phyloP scores from a whole-genome alignment of 2,113 vertebrate species.

The Labrus mixtus region DNA sequence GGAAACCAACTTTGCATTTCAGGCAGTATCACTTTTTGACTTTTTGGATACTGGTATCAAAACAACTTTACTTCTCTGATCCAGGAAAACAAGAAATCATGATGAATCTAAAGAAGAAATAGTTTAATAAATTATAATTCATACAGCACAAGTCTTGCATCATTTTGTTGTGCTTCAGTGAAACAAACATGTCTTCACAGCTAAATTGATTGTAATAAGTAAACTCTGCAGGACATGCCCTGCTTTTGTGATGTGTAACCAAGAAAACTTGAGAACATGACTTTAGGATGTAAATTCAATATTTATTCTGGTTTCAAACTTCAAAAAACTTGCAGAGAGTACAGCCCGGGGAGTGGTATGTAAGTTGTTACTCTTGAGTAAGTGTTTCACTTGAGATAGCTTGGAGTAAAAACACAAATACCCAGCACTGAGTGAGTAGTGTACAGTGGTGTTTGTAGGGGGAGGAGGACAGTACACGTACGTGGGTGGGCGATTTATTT shows the following conservation, averaged over 20 bases:
- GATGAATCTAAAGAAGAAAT: not conserved
- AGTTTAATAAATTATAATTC: no score
- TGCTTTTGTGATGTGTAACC: not conserved
- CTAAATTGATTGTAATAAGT: constrained; percentile 19
- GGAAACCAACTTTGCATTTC: no score
- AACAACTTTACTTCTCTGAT: no score
- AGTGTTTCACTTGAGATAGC: constrained; percentile 34
- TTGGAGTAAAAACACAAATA: constrained; percentile 34
- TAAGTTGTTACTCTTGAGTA: constrained; percentile 33
- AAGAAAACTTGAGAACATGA: constrained; percentile 29
- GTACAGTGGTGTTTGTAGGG: not conserved
- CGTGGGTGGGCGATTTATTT: not conserved
- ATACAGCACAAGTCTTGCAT: not conserved
- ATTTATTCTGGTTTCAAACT: constrained; percentile 65
- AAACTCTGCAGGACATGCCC: constrained; percentile 11
- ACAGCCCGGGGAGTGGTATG: constrained; percentile 25
- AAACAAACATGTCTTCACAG: not conserved
- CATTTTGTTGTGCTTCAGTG: not conserved
- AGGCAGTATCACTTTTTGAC: no score
- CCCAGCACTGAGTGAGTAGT: constrained; percentile 6
- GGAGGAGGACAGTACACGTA: not conserved
- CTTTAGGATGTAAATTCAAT: constrained; percentile 62
- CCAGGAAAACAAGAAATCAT: not conserved
- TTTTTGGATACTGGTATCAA: no score
- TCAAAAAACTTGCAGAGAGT: constrained; percentile 41